These are phyloP conservation scores for Drosophila neonasuta DNA, from an alignment of 2,888 invertebrate genomes.

Conservation along the genomic window DNA sequence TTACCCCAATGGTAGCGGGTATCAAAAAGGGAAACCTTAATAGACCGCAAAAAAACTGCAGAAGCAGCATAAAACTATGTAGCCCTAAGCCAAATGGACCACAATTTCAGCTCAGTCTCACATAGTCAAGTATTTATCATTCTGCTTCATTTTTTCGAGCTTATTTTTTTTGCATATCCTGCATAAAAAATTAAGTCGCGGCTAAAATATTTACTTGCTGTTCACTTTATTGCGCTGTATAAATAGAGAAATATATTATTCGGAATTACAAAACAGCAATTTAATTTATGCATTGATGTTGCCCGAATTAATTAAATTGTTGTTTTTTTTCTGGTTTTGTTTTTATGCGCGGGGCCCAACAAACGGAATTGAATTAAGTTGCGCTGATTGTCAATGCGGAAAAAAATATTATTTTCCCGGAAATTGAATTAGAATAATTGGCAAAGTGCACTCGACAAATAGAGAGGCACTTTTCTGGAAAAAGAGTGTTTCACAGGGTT, in stretches of 20 bases:
- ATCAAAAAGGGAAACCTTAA: background rate
- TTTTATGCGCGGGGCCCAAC: background rate
- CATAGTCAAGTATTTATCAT: slow-evolving; percentile 4
- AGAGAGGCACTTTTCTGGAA: background rate
- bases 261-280: slow-evolving; percentile 8
- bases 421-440: slow-evolving; percentile 9
- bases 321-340: background rate
- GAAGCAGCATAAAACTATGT: slow-evolving; percentile 37
- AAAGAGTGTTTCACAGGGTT: background rate
- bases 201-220: slow-evolving; percentile 26
- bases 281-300: slow-evolving; percentile 15
- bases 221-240: slow-evolving; percentile 9
- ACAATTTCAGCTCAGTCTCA: slow-evolving; percentile 20
- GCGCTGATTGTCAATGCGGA: background rate
- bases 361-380: slow-evolving; percentile 15
- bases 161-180: slow-evolving; percentile 21
- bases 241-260: slow-evolving; percentile 6
- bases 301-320: slow-evolving; percentile 22
- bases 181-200: slow-evolving; percentile 35
- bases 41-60: background rate
- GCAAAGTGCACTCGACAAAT: slow-evolving; percentile 1
- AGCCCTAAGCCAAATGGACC: slow-evolving; percentile 28
- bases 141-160: slow-evolving; percentile 1
- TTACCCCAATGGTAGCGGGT: too few species aligned
- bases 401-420: background rate